Percentiles rank a stretch among this genome's conserved stretches.
Conservation (phyloP, 1,140 invertebrate genomes). For the Oscheius sp. region DNA sequence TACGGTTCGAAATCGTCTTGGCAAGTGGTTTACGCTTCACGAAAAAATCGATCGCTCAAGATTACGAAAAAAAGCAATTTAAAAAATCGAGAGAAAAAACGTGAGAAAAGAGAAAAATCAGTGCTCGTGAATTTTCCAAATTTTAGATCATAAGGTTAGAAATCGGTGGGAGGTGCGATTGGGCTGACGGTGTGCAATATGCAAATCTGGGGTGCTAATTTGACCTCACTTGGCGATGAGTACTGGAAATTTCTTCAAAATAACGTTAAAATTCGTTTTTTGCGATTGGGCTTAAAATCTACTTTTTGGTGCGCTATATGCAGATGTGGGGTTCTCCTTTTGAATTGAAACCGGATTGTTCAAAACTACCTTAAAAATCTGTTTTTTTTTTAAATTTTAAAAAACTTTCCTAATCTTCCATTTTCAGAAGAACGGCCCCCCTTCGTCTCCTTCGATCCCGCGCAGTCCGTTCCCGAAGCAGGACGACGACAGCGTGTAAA, state of each 20-base stretch:
- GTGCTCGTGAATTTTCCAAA: no score
- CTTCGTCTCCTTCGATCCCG: slow-evolving; percentile 4
- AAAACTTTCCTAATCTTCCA: neutral
- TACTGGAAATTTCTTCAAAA: neutral
- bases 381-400: neutral
- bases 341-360: neutral
- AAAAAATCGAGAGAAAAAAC: no score
- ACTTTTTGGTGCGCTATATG: neutral
- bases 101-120: no score
- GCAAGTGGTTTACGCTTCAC: no score
- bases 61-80: no score
- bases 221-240: neutral
- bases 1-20: no score
- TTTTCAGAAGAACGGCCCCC: slow-evolving; percentile 1
- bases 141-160: no score
- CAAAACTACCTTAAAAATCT: neutral
- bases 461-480: slow-evolving; percentile 19
- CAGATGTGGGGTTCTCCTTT: no score
- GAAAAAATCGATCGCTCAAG: no score
- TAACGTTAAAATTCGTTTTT: neutral
- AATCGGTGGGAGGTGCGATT: neutral
- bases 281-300: neutral
- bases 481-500: slow-evolving; percentile 17
- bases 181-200: no score
- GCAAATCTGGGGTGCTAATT: neutral